phyloP scores from a whole-genome alignment of 2,797 vertebrate genomes.

The Gallinago solitaria region DNA sequence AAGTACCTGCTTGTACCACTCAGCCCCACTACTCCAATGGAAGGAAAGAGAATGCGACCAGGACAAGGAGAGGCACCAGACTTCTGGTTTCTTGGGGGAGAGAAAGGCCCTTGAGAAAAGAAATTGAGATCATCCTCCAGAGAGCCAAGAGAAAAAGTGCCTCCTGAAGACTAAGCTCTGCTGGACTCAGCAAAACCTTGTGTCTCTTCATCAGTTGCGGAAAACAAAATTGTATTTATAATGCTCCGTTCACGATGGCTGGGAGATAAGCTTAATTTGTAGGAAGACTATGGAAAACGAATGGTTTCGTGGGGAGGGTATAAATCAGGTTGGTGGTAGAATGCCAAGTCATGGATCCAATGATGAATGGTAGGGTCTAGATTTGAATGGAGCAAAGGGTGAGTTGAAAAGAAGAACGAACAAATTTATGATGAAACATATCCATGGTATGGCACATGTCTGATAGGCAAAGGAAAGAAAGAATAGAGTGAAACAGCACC shows the following conservation, averaged over 20 bases:
- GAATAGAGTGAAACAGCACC: not conserved
- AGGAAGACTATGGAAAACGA: not conserved
- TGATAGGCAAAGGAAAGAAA: not conserved
- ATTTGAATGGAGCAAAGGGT: not conserved
- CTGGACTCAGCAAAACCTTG: not conserved
- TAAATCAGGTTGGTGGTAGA: not conserved
- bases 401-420: not conserved
- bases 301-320: not conserved
- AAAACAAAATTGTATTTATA: not conserved
- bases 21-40: not conserved
- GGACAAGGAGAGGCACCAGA: not conserved
- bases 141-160: not conserved
- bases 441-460: not conserved
- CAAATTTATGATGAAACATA: not conserved
- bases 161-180: not conserved
- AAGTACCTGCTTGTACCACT: not conserved
- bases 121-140: not conserved
- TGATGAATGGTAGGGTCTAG: not conserved
- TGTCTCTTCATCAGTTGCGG: not conserved
- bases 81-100: not conserved
- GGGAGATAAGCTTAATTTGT: not conserved
- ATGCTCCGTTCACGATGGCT: not conserved
- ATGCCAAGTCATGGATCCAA: not conserved
- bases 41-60: accelerated
- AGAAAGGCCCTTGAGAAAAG: not conserved